phyloP scores from a whole-genome alignment of 2,888 invertebrate genomes.

The Conchocele bisecta region DNA sequence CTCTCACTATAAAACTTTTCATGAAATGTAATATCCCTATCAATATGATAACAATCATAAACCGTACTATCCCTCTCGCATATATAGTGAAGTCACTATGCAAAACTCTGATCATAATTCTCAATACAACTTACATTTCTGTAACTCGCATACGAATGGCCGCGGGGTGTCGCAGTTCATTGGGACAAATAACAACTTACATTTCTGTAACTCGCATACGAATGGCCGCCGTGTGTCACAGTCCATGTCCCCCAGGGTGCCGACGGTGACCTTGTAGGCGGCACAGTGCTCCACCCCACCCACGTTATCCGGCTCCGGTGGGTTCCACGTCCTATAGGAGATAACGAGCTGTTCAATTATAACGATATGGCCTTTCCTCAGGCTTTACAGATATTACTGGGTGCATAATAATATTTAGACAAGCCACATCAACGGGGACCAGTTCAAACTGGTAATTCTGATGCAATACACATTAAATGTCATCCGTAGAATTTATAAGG shows the following conservation, averaged over 20 bases:
- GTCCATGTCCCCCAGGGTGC: constrained; percentile 52
- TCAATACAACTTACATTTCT: constrained; percentile 63
- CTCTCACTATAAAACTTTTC: no score
- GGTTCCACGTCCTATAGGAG: constrained; percentile 57
- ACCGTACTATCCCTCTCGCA: no score
- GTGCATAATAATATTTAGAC: no score
- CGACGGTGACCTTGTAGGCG: constrained; percentile 29
- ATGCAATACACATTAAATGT: no score
- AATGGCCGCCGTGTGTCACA: constrained; percentile 54
- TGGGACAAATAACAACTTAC: constrained; percentile 30
- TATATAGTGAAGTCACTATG: no score
- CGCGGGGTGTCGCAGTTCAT: constrained; percentile 43
- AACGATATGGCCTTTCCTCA: no score
- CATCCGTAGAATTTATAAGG: no score
- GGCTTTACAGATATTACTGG: no score
- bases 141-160: constrained; percentile 59
- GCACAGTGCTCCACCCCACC: constrained; percentile 62
- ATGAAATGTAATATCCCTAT: neutral
- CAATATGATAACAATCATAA: neutral
- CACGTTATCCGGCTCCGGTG: constrained; percentile 57
- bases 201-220: constrained; percentile 62
- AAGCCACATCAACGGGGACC: no score
- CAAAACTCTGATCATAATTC: no score
- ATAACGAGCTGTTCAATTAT: no score
- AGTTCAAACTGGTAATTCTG: no score